Percentiles rank a stretch among this genome's conserved stretches.
These are phyloP conservation scores for Heliconius himera DNA, from an alignment of 1,140 invertebrate species.

Conservation along the genomic window DNA sequence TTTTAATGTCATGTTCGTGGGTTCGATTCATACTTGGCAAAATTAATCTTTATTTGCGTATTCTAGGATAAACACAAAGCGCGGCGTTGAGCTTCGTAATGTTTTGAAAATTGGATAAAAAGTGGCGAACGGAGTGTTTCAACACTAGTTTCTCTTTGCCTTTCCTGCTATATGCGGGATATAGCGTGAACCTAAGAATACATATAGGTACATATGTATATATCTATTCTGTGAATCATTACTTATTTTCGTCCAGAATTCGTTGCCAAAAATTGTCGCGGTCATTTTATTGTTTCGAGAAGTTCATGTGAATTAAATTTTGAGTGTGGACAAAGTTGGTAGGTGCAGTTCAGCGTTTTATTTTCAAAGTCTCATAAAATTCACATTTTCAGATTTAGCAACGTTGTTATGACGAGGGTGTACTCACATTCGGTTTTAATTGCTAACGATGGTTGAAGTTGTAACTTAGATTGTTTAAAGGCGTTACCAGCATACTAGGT, in stretches of 20 bases:
- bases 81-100: too few relatives aligned
- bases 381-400: slow-evolving; percentile 6
- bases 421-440: slow-evolving; percentile 1
- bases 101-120: too few relatives aligned
- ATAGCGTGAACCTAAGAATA: too few relatives aligned
- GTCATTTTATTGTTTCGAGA: slow-evolving; percentile 14
- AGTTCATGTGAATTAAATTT: slow-evolving; percentile 10
- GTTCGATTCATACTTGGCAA: too few relatives aligned
- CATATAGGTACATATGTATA: not conserved
- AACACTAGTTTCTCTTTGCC: too few relatives aligned
- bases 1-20: too few relatives aligned
- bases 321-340: not conserved
- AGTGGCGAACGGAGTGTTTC: too few relatives aligned
- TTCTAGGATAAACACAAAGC: too few relatives aligned
- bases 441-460: not conserved
- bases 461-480: not conserved
- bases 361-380: not conserved
- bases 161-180: too few relatives aligned
- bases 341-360: not conserved
- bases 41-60: too few relatives aligned
- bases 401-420: not conserved
- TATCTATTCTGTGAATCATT: not conserved
- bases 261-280: slow-evolving; percentile 12
- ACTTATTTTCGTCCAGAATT: not conserved
- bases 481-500: not conserved